Evolutionary conservation across 2,113 vertebrate species (phyloP).

Genomic region (Xiphophorus hellerii): DNA sequence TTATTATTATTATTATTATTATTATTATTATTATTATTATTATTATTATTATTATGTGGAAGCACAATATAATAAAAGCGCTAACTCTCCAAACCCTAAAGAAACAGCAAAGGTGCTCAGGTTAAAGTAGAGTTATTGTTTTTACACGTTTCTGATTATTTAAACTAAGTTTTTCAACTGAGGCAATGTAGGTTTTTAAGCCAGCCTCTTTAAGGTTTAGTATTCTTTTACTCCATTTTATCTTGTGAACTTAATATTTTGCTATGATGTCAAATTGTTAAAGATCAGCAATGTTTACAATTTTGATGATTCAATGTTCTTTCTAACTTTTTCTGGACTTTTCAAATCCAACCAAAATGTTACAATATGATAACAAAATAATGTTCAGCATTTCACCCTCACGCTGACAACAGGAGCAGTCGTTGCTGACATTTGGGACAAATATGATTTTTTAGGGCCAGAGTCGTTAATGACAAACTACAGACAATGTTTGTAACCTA

Average conservation of each 20-base stretch:
- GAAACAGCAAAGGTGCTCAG: no score
- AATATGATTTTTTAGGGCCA: no score
- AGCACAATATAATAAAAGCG: no score
- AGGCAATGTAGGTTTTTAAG: neutral
- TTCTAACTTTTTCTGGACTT: neutral
- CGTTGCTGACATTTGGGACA: neutral
- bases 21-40: no score
- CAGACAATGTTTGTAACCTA: no score
- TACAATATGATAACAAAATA: neutral
- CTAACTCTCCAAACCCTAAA: no score
- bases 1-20: no score
- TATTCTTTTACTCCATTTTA: neutral
- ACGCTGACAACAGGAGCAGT: neutral
- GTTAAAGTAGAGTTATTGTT: no score
- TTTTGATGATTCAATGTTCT: neutral
- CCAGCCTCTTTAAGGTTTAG: neutral
- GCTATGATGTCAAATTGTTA: neutral
- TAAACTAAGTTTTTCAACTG: no score
- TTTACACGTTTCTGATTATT: no score
- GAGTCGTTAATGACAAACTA: no score
- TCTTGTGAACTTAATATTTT: neutral
- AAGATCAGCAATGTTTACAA: neutral
- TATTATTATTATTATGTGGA: no score
- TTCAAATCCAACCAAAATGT: neutral
- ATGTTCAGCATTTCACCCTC: neutral